Conservation (phyloP, 2,888 invertebrate genomes). For the Matsumyia berberina region DNA sequence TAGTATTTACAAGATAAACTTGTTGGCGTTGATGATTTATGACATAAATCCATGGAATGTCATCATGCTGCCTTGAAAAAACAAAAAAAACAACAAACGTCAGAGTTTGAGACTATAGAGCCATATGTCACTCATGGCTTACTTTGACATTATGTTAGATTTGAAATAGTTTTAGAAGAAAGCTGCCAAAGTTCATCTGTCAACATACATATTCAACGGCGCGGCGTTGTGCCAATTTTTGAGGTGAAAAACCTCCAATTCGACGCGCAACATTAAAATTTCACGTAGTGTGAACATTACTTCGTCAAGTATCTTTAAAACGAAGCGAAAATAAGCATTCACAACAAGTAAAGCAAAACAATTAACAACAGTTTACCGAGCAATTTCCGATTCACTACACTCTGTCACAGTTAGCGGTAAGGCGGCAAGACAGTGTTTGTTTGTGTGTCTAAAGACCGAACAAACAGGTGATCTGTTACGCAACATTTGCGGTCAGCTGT, state of each 20-base stretch:
- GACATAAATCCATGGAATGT: conserved; percentile 1
- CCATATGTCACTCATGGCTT: no score
- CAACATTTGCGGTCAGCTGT: conserved; percentile 67
- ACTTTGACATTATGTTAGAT: no score
- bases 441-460: conserved; percentile 5
- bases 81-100: not conserved
- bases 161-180: no score
- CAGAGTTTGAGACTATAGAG: no score
- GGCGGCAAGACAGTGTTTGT: not conserved
- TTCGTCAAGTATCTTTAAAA: not conserved
- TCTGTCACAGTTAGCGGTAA: not conserved
- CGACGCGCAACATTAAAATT: conserved; percentile 13
- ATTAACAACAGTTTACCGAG: conserved; percentile 3
- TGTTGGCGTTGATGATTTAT: conserved; percentile 33
- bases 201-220: no score
- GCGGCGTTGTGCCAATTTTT: conserved; percentile 3
- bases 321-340: not conserved
- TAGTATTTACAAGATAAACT: not conserved
- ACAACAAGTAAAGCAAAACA: not conserved
- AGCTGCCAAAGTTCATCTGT: no score
- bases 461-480: conserved; percentile 50
- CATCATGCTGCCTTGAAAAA: not conserved
- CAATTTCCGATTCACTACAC: conserved; percentile 26
- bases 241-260: conserved; percentile 20
- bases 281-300: conserved; percentile 3